Evolutionary conservation across 1,140 invertebrate genomes (phyloP), one percentile per base, ranked within the genome.

Genomic region (Rhyzopertha dominica): DNA sequence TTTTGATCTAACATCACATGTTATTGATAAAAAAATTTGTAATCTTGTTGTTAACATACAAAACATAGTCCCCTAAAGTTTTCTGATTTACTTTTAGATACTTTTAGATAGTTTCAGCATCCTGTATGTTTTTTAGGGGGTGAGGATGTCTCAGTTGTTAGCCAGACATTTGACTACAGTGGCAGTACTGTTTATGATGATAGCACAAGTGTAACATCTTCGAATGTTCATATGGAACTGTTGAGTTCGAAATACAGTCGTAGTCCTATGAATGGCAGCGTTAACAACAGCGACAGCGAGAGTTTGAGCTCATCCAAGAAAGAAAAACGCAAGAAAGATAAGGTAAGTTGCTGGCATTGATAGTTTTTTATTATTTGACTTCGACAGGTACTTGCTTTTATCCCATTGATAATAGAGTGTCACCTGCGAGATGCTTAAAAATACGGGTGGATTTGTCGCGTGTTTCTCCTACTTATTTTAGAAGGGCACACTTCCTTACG

Each of bases 301-400:
- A 58, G 58, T 29, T 59, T 55, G 4, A 61, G 54, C 26, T 59
- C 65, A 7, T 48, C 61, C 23, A 62, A 50, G 68, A 73, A 60
- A 67, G 74, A 53, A 29, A 77, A 78, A 47, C 77, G 75, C 52
- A 71, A 78, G 36, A 74, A 74, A 62, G 71, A 77, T 43, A 75
- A 74, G 61, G 70, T 71, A 64, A 45, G 13, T 28, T 20, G 30
- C 12, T 8, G 14, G 40, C 12, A 16, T n/a, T 22, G 19, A 23
- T 42, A 12, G 5, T 12, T 17, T 13, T 13, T 9, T 20, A 16
- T 45, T 10, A 29, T n/a, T n/a, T n/a, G n/a, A n/a, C n/a, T n/a
- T n/a, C n/a, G n/a, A n/a, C n/a, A n/a, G n/a, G n/a, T n/a, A n/a
- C n/a, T n/a, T n/a, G n/a, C n/a, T n/a, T n/a, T n/a, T n/a, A n/a